phyloP scores from a whole-genome alignment of 1,140 invertebrate genomes.

The Drosophila kikkawai region DNA sequence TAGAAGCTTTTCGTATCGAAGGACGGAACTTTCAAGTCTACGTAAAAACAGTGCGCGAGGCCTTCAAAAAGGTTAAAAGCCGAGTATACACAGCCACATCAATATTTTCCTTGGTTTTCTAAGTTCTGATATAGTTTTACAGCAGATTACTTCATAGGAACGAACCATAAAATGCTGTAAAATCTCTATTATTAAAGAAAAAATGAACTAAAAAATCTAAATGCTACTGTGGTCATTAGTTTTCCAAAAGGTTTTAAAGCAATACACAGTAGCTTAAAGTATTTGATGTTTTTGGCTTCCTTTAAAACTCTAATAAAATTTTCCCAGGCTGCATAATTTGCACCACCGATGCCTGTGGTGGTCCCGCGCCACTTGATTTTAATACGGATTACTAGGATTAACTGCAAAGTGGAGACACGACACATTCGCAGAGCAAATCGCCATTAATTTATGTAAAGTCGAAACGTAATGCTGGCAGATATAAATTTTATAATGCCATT shows the following conservation, averaged over 20 bases:
- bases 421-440: slow-evolving; percentile 54
- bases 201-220: not conserved
- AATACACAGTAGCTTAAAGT: not conserved
- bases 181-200: not conserved
- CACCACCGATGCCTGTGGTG: slow-evolving; percentile 2
- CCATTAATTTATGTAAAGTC: slow-evolving; percentile 72
- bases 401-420: slow-evolving; percentile 42
- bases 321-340: slow-evolving; percentile 30
- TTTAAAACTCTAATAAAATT: not conserved
- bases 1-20: too few species aligned
- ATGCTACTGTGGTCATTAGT: too few species aligned
- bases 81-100: too few species aligned
- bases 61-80: too few species aligned
- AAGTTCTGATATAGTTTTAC: too few species aligned
- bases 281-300: not conserved
- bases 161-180: too few species aligned
- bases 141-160: too few species aligned
- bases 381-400: slow-evolving; percentile 52
- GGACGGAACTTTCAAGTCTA: too few species aligned
- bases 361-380: slow-evolving; percentile 34
- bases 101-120: too few species aligned
- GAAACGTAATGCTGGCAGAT: slow-evolving; percentile 67
- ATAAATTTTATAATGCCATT: slow-evolving; percentile 77
- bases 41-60: too few species aligned
- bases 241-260: not conserved